A percentile compares a stretch with the other conserved stretches of the same genome.
phyloP scores from a whole-genome alignment of 2,113 vertebrate species.

The Polyodon spathula region DNA sequence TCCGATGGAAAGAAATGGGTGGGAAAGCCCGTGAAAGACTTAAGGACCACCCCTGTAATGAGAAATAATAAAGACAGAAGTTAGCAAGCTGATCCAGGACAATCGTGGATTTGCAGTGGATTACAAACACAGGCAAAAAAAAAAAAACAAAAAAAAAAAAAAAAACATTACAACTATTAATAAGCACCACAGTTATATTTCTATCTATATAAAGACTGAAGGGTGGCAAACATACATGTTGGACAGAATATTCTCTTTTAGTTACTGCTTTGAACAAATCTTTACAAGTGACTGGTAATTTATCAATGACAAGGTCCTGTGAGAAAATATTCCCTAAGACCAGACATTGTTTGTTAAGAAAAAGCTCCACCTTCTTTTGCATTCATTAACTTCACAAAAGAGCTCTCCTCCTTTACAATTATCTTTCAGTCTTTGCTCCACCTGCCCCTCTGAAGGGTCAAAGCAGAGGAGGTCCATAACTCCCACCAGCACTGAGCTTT shows the following conservation, averaged over 20 bases:
- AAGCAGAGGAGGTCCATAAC: slow-evolving; percentile 27
- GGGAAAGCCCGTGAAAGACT: too few species aligned
- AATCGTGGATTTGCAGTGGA: too few species aligned
- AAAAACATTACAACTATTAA: not conserved
- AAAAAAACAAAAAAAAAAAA: too few species aligned
- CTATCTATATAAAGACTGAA: too few species aligned
- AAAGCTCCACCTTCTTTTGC: slow-evolving; percentile 27
- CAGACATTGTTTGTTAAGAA: slow-evolving; percentile 32
- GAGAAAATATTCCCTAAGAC: slow-evolving; percentile 4
- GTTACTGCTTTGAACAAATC: too few species aligned
- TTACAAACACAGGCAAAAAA: too few species aligned
- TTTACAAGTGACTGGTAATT: not conserved
- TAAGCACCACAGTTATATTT: not conserved
- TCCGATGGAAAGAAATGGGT: too few species aligned
- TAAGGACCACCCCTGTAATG: too few species aligned
- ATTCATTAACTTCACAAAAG: slow-evolving; percentile 37
- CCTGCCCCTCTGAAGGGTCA: slow-evolving; percentile 51
- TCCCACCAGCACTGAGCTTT: slow-evolving; percentile 18
- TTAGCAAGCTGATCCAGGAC: too few species aligned
- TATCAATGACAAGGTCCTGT: slow-evolving; percentile 3
- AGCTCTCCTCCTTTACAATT: slow-evolving; percentile 24
- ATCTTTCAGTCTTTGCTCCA: slow-evolving; percentile 34
- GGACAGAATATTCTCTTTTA: not conserved
- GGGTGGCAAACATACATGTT: not conserved
- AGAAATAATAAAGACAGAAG: too few species aligned